Evolutionary conservation across 2,888 invertebrate genomes (phyloP).

Genomic region (Nemurella pictetii): DNA sequence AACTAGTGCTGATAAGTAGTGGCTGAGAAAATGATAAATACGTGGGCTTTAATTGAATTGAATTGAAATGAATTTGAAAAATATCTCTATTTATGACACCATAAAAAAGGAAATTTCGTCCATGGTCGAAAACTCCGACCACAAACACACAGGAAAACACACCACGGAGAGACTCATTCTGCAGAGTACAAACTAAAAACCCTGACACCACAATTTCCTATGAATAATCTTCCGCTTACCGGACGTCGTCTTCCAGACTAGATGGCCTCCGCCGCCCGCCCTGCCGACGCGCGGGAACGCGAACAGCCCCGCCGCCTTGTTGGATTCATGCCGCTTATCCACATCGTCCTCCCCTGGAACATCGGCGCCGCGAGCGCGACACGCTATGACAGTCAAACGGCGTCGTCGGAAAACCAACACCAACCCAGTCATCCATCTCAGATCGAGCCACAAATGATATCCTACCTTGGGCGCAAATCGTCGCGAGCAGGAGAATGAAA

Average conservation of each 20-base stretch:
- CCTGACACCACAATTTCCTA: too few relatives aligned
- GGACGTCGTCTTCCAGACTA: background rate
- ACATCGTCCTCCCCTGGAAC: constrained; percentile 17
- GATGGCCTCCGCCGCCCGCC: background rate
- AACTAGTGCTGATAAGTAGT: too few relatives aligned
- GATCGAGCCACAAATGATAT: background rate
- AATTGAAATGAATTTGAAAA: too few relatives aligned
- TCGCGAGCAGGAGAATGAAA: background rate
- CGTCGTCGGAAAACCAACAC: background rate
- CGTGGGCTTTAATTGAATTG: too few relatives aligned
- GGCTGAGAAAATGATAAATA: too few relatives aligned
- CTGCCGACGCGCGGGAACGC: constrained; percentile 3
- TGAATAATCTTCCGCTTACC: background rate
- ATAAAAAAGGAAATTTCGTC: too few relatives aligned
- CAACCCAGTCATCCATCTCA: background rate
- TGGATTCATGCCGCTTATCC: constrained; percentile 5
- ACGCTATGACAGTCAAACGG: background rate
- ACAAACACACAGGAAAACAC: too few relatives aligned
- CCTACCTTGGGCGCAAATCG: background rate
- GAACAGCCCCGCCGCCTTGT: constrained; percentile 6
- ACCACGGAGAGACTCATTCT: too few relatives aligned
- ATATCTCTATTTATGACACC: too few relatives aligned
- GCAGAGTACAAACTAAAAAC: too few relatives aligned
- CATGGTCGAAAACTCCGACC: too few relatives aligned
- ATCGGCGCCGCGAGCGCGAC: background rate